A percentile compares a stretch with the other conserved stretches of the same genome.
phyloP scores from a whole-genome alignment of 1,140 invertebrate genomes.

The Ceratina calcarata region DNA sequence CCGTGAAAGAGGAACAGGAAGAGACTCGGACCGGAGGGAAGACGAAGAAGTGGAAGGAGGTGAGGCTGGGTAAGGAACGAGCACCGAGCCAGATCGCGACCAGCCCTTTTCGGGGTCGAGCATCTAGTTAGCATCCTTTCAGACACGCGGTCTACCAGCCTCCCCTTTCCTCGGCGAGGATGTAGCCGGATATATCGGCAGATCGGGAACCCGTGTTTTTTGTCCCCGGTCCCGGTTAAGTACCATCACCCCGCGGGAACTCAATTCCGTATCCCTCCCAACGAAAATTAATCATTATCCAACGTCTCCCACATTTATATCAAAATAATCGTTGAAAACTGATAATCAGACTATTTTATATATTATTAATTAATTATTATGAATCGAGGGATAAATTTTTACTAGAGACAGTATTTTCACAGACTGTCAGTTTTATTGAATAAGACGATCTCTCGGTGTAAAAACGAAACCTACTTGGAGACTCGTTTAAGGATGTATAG shows the following conservation, averaged over 20 bases:
- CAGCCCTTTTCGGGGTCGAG: conserved; percentile 65
- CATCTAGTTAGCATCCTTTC: conserved; percentile 72
- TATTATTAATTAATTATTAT: too few species aligned
- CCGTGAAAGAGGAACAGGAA: conserved; percentile 43
- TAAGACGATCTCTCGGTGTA: too few species aligned
- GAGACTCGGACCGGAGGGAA: conserved; percentile 18
- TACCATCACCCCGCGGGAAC: conserved; percentile 7
- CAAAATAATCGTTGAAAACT: too few species aligned
- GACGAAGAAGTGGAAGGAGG: conserved; percentile 30
- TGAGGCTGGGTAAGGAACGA: conserved; percentile 36
- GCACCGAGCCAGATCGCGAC: conserved; percentile 16
- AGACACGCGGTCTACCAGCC: conserved; percentile 70
- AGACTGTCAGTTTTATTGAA: too few species aligned
- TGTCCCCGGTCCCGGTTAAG: conserved; percentile 27
- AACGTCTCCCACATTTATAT: too few species aligned
- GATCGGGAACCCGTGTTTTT: conserved; percentile 56
- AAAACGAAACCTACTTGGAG: too few species aligned
- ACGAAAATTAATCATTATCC: too few species aligned
- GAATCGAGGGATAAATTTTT: too few species aligned
- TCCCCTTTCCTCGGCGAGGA: conserved; percentile 21
- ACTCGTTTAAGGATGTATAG: too few species aligned
- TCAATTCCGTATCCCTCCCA: not conserved
- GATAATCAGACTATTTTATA: too few species aligned
- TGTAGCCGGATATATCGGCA: conserved; percentile 59
- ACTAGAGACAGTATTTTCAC: too few species aligned